Percentiles rank a stretch among this genome's conserved stretches.
These are phyloP conservation scores for Kuschelorhynchus macadamiae DNA, from an alignment of 2,888 invertebrate species.

Conservation along the genomic window DNA sequence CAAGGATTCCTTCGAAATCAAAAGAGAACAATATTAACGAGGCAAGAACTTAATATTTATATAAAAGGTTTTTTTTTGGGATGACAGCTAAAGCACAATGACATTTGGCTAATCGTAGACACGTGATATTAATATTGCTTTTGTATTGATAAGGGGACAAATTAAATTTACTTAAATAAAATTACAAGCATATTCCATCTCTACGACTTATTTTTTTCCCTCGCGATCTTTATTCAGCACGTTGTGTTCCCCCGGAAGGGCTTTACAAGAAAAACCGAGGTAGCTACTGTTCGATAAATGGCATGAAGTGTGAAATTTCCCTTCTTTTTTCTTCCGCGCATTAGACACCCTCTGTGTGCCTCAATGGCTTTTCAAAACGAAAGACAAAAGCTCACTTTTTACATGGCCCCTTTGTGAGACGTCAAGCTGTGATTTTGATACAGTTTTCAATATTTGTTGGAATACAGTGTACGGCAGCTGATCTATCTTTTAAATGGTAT, in stretches of 20 bases:
- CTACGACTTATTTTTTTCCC: slow-evolving; percentile 30
- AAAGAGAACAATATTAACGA: too few species aligned
- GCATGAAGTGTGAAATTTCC: slow-evolving; percentile 42
- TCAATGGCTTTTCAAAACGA: slow-evolving; percentile 31
- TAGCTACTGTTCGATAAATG: slow-evolving; percentile 39
- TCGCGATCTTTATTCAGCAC: slow-evolving; percentile 11
- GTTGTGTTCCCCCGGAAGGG: slow-evolving; percentile 18
- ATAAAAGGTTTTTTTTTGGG: too few species aligned
- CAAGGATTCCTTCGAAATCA: too few species aligned
- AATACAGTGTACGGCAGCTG: background rate
- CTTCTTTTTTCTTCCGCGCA: slow-evolving; percentile 39
- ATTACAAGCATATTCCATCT: too few species aligned
- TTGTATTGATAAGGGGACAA: too few species aligned
- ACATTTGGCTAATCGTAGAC: too few species aligned
- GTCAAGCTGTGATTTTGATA: slow-evolving; percentile 25
- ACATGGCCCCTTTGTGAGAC: slow-evolving; percentile 9
- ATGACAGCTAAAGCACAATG: too few species aligned
- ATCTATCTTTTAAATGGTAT: too few species aligned
- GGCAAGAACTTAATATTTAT: too few species aligned
- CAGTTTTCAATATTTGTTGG: slow-evolving; percentile 18
- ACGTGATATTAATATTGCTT: too few species aligned
- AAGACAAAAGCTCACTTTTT: slow-evolving; percentile 24
- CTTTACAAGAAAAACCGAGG: slow-evolving; percentile 33
- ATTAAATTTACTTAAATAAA: too few species aligned
- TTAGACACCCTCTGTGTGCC: slow-evolving; percentile 37